Evolutionary conservation across 2,113 vertebrate species (phyloP).

Genomic region (Lepidothrix coronata): DNA sequence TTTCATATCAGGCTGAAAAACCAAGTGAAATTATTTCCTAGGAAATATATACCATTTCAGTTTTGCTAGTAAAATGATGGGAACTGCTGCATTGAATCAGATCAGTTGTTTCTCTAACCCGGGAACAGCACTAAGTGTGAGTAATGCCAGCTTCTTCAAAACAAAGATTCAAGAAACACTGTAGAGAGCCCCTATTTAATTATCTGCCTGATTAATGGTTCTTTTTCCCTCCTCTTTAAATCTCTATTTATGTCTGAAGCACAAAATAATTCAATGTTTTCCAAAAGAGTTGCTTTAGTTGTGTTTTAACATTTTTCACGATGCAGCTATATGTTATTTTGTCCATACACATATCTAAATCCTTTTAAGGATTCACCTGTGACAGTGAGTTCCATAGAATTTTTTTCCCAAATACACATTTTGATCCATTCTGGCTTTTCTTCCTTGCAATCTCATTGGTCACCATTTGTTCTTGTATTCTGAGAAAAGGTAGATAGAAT

Average conservation of each 20-base stretch:
- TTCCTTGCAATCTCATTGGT: not conserved
- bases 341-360: not conserved
- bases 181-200: not conserved
- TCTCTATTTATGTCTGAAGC: conserved; percentile 6
- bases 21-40: not conserved
- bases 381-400: not conserved
- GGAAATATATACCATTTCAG: not conserved
- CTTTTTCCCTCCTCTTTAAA: not conserved
- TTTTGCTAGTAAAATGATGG: not conserved
- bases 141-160: not conserved
- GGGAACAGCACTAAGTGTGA: not conserved
- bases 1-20: not conserved
- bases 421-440: not conserved
- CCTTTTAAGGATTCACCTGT: not conserved
- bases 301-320: not conserved
- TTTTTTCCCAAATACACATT: not conserved
- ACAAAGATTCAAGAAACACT: not conserved
- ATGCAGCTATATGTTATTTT: not conserved
- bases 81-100: not conserved
- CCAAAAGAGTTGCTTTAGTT: not conserved
- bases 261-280: not conserved
- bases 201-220: not conserved
- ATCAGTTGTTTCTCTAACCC: not conserved
- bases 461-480: not conserved
- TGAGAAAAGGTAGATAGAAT: not conserved